These are phyloP conservation scores for Phymastichus coffea DNA, from an alignment of 1,140 invertebrate species.

Conservation along the genomic window DNA sequence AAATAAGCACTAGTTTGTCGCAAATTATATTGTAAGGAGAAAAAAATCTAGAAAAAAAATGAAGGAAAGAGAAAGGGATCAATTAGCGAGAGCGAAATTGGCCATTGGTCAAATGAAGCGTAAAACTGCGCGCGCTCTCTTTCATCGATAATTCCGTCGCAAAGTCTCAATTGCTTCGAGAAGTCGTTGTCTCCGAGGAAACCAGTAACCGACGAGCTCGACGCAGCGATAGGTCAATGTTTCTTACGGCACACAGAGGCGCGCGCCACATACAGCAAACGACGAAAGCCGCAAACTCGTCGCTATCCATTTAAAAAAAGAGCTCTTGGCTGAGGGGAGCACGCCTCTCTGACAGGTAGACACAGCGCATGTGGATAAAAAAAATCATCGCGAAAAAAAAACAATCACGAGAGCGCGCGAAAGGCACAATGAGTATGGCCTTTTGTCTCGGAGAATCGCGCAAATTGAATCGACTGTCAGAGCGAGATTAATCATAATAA, in stretches of 20 bases:
- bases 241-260: neutral
- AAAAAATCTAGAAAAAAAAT: no score
- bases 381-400: neutral
- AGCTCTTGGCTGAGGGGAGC: neutral
- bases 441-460: no score
- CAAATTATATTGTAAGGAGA: no score
- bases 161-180: constrained; percentile 1
- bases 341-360: neutral
- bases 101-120: constrained; percentile 5
- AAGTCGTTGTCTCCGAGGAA: constrained; percentile 11
- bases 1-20: no score
- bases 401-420: no score
- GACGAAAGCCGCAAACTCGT: constrained; percentile 9
- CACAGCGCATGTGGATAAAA: neutral
- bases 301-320: constrained; percentile 8
- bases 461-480: no score
- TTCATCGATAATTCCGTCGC: neutral
- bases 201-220: neutral
- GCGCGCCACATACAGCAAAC: neutral
- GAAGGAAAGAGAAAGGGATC: no score
- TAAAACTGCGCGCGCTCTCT: neutral
- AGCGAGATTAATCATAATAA: no score
- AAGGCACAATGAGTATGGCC: no score
- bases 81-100: no score
- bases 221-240: constrained; percentile 12